Base-by-base conservation (phyloP, 2,797 vertebrate species). In the Bovichtus variegatus region DNA sequence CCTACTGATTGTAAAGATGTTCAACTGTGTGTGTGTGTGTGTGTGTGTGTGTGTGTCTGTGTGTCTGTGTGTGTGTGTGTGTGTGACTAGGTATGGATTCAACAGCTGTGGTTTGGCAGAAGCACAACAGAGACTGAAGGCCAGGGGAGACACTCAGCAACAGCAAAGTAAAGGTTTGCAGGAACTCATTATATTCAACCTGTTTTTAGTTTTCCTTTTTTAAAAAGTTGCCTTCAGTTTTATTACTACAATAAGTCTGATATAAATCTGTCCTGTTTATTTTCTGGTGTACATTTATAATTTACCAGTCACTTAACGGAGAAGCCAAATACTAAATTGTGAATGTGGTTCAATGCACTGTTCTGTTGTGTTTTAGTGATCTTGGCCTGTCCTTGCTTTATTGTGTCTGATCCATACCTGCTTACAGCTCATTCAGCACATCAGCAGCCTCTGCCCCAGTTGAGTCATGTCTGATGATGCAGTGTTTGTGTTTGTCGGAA, bases 41-140 rank as follows among this genome's bases (percentile, higher is more conserved):
- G n/a, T n/a, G n/a, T n/a, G n/a, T n/a, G n/a, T n/a, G n/a, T n/a
- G n/a, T n/a, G n/a, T n/a, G n/a, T n/a, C n/a, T n/a, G n/a, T n/a
- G n/a, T n/a, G n/a, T n/a, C n/a, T n/a, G n/a, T n/a, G 8, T 34
- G 8, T 34, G 31, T 34, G 31, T 34, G 31, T 34, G 31, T 9
- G 34, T 23, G 10, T 53, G 6, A 81, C 68, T 79, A 99, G 98
- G 82, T 99, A 97, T 1, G 98, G 98, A 40, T 99, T 99, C 91
- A 99, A 99, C 91, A 99, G 98, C 81, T 97, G 98, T 0, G 98
- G 98, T 36, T 83, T 97, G 0, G 83, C 29, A 0, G 95, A 50
- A 0, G 96, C 96, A 58, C 94, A 95, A 40, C 93, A 81, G 60
- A 94, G 97, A 85, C 91, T 99, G 50, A 91, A 88, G 53, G 92